Evolutionary conservation across 2,113 vertebrate species (phyloP).

Genomic region (Chionis minor): DNA sequence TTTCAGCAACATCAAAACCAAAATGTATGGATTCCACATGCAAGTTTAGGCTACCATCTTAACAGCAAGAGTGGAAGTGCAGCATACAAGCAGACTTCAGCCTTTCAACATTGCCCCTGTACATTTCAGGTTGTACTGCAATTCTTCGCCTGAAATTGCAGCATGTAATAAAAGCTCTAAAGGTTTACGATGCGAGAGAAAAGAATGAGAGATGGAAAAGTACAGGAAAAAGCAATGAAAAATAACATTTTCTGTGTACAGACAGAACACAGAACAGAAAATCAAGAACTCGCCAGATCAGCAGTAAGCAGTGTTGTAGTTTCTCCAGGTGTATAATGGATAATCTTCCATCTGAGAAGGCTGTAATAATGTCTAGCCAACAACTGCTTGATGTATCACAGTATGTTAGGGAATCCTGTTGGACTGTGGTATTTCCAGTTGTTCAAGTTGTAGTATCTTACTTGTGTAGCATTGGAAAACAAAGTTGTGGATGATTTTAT

Average conservation of each 20-base stretch:
- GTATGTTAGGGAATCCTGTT: not conserved
- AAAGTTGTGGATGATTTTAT: not conserved
- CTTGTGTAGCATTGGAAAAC: not conserved
- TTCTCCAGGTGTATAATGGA: not conserved
- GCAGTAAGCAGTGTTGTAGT: not conserved
- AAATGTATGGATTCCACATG: not conserved
- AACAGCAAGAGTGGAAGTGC: conserved; percentile 18
- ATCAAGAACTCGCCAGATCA: not conserved
- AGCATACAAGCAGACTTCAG: not conserved
- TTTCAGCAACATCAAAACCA: not conserved
- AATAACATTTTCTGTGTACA: not conserved
- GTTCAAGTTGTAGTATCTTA: not conserved
- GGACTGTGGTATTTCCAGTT: conserved; percentile 38
- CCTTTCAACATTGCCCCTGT: not conserved
- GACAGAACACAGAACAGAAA: not conserved
- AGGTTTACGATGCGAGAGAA: not conserved
- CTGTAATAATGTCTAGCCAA: not conserved
- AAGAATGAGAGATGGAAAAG: not conserved
- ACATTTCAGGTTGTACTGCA: not conserved
- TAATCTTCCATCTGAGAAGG: not conserved
- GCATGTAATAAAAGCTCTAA: not conserved
- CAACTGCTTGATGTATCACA: not conserved
- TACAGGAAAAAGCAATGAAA: not conserved
- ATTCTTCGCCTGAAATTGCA: not conserved
- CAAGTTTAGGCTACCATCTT: conserved; percentile 15